A percentile compares a stretch with the other conserved stretches of the same genome.
Conservation (phyloP, 2,888 invertebrate species). For the Fragum sueziense region DNA sequence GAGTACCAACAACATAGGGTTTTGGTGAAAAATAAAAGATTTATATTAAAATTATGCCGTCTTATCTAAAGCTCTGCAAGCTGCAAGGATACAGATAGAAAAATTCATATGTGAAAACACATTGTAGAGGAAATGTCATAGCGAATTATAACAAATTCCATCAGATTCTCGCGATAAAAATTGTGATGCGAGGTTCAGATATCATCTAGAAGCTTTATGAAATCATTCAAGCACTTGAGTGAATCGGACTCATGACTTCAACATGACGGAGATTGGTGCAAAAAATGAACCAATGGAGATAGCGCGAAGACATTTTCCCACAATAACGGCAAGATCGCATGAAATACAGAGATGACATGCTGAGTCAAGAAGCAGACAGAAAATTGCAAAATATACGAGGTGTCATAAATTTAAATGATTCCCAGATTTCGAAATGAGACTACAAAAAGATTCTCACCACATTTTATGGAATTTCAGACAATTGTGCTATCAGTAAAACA, state of each 20-base stretch:
- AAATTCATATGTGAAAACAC: conserved; percentile 49
- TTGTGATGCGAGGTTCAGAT: conserved; percentile 43
- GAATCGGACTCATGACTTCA: conserved; percentile 55
- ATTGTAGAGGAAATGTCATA: conserved; percentile 54
- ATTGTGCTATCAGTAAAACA: conserved; percentile 14
- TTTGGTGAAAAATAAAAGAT: too few species aligned
- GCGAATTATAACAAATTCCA: conserved; percentile 51
- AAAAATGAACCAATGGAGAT: conserved; percentile 42
- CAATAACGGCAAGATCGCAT: conserved; percentile 35
- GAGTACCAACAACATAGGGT: too few species aligned
- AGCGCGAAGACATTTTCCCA: conserved; percentile 56
- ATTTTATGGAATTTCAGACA: conserved; percentile 17
- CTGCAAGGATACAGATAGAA: conserved; percentile 21
- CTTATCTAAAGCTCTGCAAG: too few species aligned
- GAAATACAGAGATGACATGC: conserved; percentile 31
- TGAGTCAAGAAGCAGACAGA: conserved; percentile 43
- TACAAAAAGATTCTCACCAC: conserved; percentile 26
- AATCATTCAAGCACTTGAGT: conserved; percentile 59
- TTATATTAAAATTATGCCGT: too few species aligned
- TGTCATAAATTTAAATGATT: conserved; percentile 58
- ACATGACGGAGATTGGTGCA: conserved; percentile 30
- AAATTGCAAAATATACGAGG: conserved; percentile 54
- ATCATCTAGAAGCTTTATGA: conserved; percentile 56
- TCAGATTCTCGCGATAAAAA: conserved; percentile 43
- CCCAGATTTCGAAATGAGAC: conserved; percentile 37